phyloP scores from a whole-genome alignment of 1,140 invertebrate species.

The Babylonia areolata region DNA sequence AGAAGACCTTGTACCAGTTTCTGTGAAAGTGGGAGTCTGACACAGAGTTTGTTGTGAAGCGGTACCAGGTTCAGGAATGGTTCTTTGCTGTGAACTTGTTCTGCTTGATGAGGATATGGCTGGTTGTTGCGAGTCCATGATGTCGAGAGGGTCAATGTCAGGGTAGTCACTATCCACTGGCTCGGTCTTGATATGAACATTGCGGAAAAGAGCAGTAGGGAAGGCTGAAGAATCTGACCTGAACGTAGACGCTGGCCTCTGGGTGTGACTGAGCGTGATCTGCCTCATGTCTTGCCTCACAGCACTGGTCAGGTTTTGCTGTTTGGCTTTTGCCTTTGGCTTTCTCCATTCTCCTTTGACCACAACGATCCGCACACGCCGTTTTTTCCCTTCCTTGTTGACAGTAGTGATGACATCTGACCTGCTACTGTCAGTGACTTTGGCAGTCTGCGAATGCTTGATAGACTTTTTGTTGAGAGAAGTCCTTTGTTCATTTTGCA shows the following conservation, averaged over 20 bases:
- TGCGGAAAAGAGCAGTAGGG: constrained; percentile 29
- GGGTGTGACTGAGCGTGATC: not conserved
- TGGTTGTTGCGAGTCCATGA: not conserved
- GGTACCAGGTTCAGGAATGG: not conserved
- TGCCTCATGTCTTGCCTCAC: not conserved
- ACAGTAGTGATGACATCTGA: not conserved
- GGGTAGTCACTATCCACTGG: not conserved
- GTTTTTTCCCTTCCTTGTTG: not conserved
- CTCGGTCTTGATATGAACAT: constrained; percentile 23
- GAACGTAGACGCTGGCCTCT: not conserved
- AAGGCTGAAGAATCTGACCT: not conserved
- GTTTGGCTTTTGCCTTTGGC: not conserved
- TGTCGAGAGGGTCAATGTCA: not conserved
- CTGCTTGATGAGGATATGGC: not conserved
- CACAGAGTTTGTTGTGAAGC: not conserved
- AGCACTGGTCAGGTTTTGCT: not conserved
- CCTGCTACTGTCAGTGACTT: not conserved
- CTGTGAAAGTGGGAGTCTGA: not conserved
- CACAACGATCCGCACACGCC: not conserved
- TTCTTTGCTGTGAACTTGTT: not conserved
- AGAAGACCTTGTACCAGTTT: not conserved
- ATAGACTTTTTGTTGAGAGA: not conserved
- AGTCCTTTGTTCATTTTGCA: not conserved
- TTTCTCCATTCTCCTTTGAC: constrained; percentile 16
- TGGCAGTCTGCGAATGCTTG: not conserved